These are phyloP conservation scores for Odontocerum albicorne DNA, from an alignment of 2,888 invertebrate species.

Conservation along the genomic window DNA sequence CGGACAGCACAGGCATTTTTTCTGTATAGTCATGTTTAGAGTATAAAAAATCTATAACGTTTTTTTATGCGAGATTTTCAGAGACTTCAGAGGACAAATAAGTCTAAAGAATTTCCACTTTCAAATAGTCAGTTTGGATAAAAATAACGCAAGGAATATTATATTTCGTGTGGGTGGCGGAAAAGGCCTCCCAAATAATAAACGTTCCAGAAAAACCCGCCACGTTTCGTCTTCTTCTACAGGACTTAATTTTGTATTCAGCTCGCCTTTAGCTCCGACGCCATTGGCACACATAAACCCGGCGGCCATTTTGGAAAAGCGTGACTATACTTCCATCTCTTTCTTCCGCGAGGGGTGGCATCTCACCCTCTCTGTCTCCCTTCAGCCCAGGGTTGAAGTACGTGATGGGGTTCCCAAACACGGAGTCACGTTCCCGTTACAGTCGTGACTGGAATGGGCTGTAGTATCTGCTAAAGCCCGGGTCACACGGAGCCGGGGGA, in stretches of 20 bases:
- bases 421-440: not conserved
- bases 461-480: too few species aligned
- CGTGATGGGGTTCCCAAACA: not conserved
- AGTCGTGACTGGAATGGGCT: not conserved
- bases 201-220: slow-evolving; percentile 32
- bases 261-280: slow-evolving; percentile 27
- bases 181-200: slow-evolving; percentile 30
- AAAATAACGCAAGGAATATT: slow-evolving; percentile 10
- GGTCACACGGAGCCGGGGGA: slow-evolving; percentile 16
- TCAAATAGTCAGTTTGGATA: too few species aligned
- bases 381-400: slow-evolving; percentile 13
- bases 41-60: too few species aligned
- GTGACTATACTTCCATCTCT: slow-evolving; percentile 11
- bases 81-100: too few species aligned
- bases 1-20: too few species aligned
- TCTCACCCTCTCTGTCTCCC: slow-evolving; percentile 9
- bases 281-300: slow-evolving; percentile 37
- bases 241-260: slow-evolving; percentile 24
- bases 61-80: too few species aligned
- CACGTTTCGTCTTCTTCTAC: slow-evolving; percentile 5
- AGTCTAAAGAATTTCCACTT: too few species aligned
- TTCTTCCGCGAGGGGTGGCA: not conserved
- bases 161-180: slow-evolving; percentile 2
- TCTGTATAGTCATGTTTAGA: too few species aligned
- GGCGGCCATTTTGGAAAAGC: slow-evolving; percentile 34